These are phyloP conservation scores for Ephestia elutella DNA, from an alignment of 1,140 invertebrate species.

Conservation along the genomic window DNA sequence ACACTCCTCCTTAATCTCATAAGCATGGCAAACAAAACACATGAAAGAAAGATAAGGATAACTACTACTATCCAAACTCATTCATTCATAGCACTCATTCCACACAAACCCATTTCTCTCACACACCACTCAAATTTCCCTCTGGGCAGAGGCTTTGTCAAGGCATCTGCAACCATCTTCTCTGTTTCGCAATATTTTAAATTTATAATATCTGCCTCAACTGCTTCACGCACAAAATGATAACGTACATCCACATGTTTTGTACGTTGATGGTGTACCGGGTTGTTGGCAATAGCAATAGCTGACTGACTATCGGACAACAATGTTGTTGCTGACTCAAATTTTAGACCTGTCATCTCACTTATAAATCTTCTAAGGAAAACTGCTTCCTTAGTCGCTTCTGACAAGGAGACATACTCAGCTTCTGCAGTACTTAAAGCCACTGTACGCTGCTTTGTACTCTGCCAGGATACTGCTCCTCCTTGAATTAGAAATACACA, in stretches of 20 bases:
- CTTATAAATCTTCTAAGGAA: not conserved
- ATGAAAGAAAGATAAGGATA: no score
- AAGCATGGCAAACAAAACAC: no score
- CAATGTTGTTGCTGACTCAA: not conserved
- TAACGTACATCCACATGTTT: conserved; percentile 11
- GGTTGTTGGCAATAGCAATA: not conserved
- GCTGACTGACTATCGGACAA: conserved; percentile 2
- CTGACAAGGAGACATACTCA: conserved; percentile 35
- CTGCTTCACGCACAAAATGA: conserved; percentile 8
- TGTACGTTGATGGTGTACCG: conserved; percentile 5
- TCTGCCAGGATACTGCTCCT: conserved; percentile 37
- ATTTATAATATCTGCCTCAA: not conserved
- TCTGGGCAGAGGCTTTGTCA: conserved; percentile 1
- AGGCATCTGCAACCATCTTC: conserved; percentile 1
- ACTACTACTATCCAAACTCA: no score
- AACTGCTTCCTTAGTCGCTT: conserved; percentile 10
- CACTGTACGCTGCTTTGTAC: conserved; percentile 38
- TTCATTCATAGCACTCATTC: no score
- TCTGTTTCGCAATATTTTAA: conserved; percentile 3
- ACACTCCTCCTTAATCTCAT: no score
- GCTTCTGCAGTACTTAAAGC: conserved; percentile 37
- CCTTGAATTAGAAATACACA: conserved; percentile 28
- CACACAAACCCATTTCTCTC: conserved; percentile 3
- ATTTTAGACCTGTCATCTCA: not conserved
- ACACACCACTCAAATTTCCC: not conserved